Evolutionary conservation across 2,113 vertebrate species (phyloP).

Genomic region (Cebidichthys violaceus): DNA sequence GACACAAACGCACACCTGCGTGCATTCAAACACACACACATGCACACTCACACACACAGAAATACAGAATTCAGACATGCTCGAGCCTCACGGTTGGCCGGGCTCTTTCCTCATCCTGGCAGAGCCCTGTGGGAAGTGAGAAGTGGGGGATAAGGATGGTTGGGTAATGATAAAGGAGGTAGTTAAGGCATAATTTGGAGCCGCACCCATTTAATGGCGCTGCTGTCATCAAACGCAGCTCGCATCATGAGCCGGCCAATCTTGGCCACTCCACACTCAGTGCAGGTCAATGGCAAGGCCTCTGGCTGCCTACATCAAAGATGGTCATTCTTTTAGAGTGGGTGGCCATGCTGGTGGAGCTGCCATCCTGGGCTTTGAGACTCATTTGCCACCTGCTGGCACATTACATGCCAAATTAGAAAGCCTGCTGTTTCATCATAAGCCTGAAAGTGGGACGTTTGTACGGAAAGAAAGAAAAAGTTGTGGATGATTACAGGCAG

Average conservation of each 20-base stretch:
- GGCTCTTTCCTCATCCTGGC: slow-evolving; percentile 57
- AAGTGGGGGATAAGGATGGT: slow-evolving; percentile 63
- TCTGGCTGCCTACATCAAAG: slow-evolving; percentile 64
- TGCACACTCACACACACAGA: not conserved
- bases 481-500: slow-evolving; percentile 48
- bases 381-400: slow-evolving; percentile 75
- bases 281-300: slow-evolving; percentile 65
- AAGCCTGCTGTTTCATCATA: slow-evolving; percentile 72
- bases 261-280: slow-evolving; percentile 43
- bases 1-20: slow-evolving; percentile 48
- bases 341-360: slow-evolving; percentile 67
- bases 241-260: slow-evolving; percentile 58
- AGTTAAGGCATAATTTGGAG: slow-evolving; percentile 67
- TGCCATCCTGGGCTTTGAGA: slow-evolving; percentile 58
- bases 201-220: slow-evolving; percentile 49
- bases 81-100: slow-evolving; percentile 33
- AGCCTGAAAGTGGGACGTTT: slow-evolving; percentile 43
- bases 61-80: slow-evolving; percentile 27
- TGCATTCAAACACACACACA: slow-evolving; percentile 38
- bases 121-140: slow-evolving; percentile 43
- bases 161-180: slow-evolving; percentile 74
- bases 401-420: slow-evolving; percentile 76
- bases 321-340: slow-evolving; percentile 63
- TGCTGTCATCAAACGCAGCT: slow-evolving; percentile 64
- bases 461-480: slow-evolving; percentile 48